A percentile compares a stretch with the other conserved stretches of the same genome.
Conservation (phyloP, 2,797 vertebrate species). For the Channa striata region DNA sequence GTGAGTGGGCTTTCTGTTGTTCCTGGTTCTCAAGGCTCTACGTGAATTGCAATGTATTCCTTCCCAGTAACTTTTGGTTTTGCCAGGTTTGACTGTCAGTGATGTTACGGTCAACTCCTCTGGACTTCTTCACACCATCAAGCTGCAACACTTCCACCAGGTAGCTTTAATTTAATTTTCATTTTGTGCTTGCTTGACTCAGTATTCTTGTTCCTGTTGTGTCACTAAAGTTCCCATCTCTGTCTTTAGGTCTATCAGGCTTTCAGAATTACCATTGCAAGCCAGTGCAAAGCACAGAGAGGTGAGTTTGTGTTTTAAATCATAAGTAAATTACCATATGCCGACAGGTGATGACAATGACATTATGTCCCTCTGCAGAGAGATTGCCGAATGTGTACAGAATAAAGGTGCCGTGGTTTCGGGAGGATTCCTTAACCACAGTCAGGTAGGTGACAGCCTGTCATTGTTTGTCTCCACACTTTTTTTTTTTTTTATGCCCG, state of each 20-base stretch:
- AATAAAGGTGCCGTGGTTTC: conserved; percentile 92
- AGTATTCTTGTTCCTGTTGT: not conserved
- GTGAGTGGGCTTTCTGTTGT: conserved; percentile 77
- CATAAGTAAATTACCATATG: rapidly evolving
- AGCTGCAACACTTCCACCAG: conserved; percentile 92
- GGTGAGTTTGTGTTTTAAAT: conserved; percentile 77
- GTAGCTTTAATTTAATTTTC: conserved; percentile 61
- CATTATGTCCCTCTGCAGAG: conserved; percentile 75
- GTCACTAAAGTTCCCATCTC: not conserved
- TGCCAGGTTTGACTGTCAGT: conserved; percentile 87
- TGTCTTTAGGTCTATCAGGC: conserved; percentile 92
- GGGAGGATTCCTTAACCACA: conserved; percentile 90
- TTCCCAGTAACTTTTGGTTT: conserved; percentile 12
- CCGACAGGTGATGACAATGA: not conserved
- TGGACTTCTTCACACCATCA: conserved; percentile 89
- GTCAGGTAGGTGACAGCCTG: conserved; percentile 80
- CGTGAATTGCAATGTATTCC: not conserved
- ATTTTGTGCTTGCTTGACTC: not conserved
- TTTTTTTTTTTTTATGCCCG: not conserved
- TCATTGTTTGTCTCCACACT: not conserved
- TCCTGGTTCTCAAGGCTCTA: not conserved
- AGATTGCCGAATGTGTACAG: conserved; percentile 90
- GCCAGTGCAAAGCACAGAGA: conserved; percentile 88
- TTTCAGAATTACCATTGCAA: conserved; percentile 89
- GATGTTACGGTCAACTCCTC: conserved; percentile 87